A percentile compares a stretch with the other conserved stretches of the same genome.
phyloP scores from a whole-genome alignment of 2,113 vertebrate genomes.

The Pseudopipra pipra region DNA sequence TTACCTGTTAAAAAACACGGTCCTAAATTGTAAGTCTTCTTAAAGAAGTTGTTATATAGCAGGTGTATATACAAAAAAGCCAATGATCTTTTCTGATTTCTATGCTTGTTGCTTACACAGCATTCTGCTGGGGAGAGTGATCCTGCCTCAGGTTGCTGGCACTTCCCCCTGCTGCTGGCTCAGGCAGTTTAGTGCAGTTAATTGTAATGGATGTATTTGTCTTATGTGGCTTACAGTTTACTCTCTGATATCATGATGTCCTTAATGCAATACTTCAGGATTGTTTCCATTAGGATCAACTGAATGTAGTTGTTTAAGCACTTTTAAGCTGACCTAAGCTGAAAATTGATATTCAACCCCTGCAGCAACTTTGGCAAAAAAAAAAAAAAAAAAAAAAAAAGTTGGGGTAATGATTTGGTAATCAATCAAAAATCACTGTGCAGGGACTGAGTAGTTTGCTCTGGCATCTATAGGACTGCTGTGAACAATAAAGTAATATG shows the following conservation, averaged over 20 bases:
- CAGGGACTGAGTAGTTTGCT: background rate
- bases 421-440: background rate
- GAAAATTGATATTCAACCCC: background rate
- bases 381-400: background rate
- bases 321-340: background rate
- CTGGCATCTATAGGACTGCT: background rate
- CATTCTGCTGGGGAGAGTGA: constrained; percentile 19
- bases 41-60: background rate
- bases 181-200: constrained; percentile 40
- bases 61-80: background rate
- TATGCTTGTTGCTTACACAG: background rate
- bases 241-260: background rate
- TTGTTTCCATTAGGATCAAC: constrained; percentile 20
- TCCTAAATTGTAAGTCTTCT: background rate
- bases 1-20: background rate
- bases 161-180: constrained; percentile 5
- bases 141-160: constrained; percentile 5
- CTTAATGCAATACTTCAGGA: background rate
- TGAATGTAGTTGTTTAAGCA: background rate
- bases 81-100: background rate
- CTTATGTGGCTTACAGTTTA: background rate
- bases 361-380: background rate
- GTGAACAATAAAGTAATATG: background rate
- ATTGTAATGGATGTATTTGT: constrained; percentile 57
- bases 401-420: background rate